Conservation (phyloP, 2,888 invertebrate species). For the Ariolimax columbianus region DNA sequence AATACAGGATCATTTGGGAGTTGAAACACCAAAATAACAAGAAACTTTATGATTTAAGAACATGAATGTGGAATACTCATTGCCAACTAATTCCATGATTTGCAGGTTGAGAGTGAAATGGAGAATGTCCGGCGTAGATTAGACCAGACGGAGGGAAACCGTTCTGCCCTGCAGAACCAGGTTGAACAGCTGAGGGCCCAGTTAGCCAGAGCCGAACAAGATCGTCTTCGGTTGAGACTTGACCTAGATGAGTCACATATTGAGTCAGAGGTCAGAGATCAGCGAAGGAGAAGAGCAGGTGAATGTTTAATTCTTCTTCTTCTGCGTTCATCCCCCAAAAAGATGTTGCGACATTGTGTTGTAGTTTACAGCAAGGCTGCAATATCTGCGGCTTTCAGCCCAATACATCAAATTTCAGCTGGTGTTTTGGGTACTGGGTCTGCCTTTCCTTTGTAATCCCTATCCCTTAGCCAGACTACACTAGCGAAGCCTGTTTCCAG, state of each 20-base stretch:
- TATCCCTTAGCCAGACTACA: too few relatives aligned
- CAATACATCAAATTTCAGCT: too few relatives aligned
- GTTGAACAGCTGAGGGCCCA: constrained; percentile 72
- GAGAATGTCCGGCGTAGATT: constrained; percentile 70
- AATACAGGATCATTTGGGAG: too few relatives aligned
- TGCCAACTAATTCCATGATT: background rate
- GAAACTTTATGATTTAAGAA: background rate
- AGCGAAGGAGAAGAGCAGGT: constrained; percentile 52
- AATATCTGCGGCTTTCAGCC: too few relatives aligned
- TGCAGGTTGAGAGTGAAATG: constrained; percentile 59
- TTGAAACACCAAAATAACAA: too few relatives aligned
- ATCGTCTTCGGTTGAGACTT: constrained; percentile 63
- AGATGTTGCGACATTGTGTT: too few relatives aligned
- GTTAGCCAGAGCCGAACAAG: constrained; percentile 68
- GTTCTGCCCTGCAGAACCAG: constrained; percentile 69
- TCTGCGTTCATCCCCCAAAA: too few relatives aligned
- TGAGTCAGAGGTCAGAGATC: constrained; percentile 70
- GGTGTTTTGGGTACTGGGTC: too few relatives aligned
- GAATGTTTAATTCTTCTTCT: background rate
- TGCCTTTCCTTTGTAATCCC: too few relatives aligned
- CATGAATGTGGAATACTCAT: background rate
- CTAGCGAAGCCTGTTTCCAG: too few relatives aligned
- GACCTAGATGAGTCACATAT: constrained; percentile 68
- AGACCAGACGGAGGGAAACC: constrained; percentile 74
- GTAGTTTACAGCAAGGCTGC: too few relatives aligned